Evolutionary conservation across 2,113 vertebrate species (phyloP), one percentile per base, ranked within the genome.

Genomic region (Cacatua alba): DNA sequence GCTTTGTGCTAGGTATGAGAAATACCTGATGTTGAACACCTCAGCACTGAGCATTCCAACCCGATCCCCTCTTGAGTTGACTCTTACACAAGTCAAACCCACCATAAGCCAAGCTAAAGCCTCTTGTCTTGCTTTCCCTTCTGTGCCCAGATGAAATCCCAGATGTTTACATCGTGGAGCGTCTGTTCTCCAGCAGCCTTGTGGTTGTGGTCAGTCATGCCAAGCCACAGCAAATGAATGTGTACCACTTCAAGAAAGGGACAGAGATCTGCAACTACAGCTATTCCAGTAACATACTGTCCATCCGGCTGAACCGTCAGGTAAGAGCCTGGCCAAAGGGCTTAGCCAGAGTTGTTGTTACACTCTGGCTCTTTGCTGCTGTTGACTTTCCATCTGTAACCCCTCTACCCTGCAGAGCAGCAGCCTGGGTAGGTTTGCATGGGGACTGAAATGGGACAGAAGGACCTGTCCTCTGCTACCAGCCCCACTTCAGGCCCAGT

Each of bases 251-350:
- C 97, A 99, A 99, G 98, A 99, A 99, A 96, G 99, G 99, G 83
- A 99, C 99, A 0, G 99, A 99, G 97, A 99, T 99, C 97, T 99
- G 99, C 94, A 99, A 99, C 96, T 99, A 99, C 94, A 99, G 98
- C 98, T 99, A 99, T 96, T 98, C 99, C 94, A 98, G 97, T 97
- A 98, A 98, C 86, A 99, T 99, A 92, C 95, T 99, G 74, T 98
- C 99, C 79, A 98, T 99, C 86, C 97, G 98, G 70, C 98, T 99
- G 79, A 99, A 99, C 96, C 98, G 99, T 83, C 99, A 99, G 98
- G 99, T 99, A 70, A 90, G 97, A 29, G 74, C 35, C 41, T 60
- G 41, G 75, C 59, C 41, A 25, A 43, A 7, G 21, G 71, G 46
- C 8, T 65, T 52, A 29, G 1, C 52, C 53, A 10, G 25, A 9